Evolutionary conservation across 23 tunicate species (phyloP).

Genomic region (Phallusia fumigata): DNA sequence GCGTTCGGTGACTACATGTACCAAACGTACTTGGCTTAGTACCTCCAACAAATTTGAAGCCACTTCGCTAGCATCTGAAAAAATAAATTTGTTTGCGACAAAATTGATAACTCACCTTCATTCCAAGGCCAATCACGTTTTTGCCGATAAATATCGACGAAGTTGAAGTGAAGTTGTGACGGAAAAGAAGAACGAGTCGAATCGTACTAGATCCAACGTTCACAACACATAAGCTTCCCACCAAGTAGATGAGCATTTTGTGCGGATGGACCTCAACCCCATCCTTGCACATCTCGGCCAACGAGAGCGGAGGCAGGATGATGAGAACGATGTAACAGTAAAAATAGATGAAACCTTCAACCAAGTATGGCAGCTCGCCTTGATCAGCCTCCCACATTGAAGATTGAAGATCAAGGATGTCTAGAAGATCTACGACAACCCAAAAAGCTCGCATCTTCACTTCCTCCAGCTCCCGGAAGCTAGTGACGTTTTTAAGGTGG

Average conservation of each 20-base stretch:
- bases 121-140: conserved; percentile 66
- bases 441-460: conserved; percentile 81
- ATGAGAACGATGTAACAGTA: conserved; percentile 74
- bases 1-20: no score
- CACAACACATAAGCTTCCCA: conserved; percentile 51
- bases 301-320: conserved; percentile 69
- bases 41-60: no score
- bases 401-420: conserved; percentile 73
- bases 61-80: neutral
- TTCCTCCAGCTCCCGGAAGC: conserved; percentile 73
- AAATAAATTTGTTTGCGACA: neutral
- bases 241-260: conserved; percentile 66
- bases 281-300: conserved; percentile 76
- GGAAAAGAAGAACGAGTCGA: conserved; percentile 42
- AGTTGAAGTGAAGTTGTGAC: conserved; percentile 30
- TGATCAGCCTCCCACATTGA: conserved; percentile 68
- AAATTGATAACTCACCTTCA: conserved; percentile 52
- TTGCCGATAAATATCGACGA: conserved; percentile 72
- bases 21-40: no score
- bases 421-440: conserved; percentile 84
- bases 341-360: conserved; percentile 47
- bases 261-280: conserved; percentile 54
- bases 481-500: conserved; percentile 36
- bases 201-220: conserved; percentile 64
- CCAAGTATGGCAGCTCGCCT: conserved; percentile 51